Evolutionary conservation across 2,113 vertebrate genomes (phyloP).

Genomic region (Zootoca vivipara): DNA sequence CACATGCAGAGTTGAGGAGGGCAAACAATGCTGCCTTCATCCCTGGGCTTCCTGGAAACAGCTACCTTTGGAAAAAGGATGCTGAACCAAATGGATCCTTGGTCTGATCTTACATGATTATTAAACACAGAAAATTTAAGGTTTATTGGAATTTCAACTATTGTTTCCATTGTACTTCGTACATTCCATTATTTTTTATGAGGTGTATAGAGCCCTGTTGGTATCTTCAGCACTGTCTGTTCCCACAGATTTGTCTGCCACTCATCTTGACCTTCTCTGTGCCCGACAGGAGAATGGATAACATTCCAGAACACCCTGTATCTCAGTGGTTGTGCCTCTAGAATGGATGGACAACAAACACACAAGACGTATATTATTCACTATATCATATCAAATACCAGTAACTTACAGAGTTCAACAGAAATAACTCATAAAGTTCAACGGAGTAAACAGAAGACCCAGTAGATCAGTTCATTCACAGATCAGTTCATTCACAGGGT

Average conservation of each 20-base stretch:
- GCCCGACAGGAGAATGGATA: background rate
- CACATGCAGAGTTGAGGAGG: background rate
- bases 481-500: too few relatives aligned
- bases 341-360: background rate
- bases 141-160: background rate
- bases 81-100: background rate
- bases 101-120: background rate
- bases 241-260: background rate
- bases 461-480: too few relatives aligned
- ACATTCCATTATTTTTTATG: background rate
- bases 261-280: background rate
- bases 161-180: background rate
- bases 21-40: too few relatives aligned
- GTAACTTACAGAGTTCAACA: too few relatives aligned
- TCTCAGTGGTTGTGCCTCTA: background rate
- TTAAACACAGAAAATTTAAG: background rate
- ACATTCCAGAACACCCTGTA: background rate
- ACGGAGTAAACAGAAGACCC: too few relatives aligned
- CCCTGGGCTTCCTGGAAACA: background rate
- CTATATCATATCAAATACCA: too few relatives aligned
- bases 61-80: background rate
- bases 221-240: background rate
- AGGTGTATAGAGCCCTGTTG: too few relatives aligned
- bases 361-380: too few relatives aligned
- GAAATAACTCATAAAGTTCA: too few relatives aligned